Evolutionary conservation across 2,113 vertebrate species (phyloP), one percentile per base, ranked within the genome.

Genomic region (Corydoras maculifer): DNA sequence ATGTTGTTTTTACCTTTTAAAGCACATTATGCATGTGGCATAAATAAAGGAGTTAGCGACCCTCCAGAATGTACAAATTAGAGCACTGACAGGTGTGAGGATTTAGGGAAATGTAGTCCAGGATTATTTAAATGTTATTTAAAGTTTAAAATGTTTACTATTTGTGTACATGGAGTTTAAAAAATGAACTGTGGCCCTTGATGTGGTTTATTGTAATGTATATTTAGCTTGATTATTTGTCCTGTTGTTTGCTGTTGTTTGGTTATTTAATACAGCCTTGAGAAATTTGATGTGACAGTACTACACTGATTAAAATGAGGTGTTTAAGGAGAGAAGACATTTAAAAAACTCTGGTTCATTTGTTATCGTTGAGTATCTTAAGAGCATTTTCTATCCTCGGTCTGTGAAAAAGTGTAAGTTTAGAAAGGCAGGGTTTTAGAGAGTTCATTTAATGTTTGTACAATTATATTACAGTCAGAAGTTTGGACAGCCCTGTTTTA

Each of bases 191-290:
- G 32, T 48, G 61, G 54, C 54, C 54, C 65, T 68, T 31, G 50
- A 29, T 48, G 54, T 31, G 49, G 58, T 62, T 71, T 31, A 71
- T 64, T 70, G 66, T 50, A 48, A 64, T 78, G 9, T 78, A 72
- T 78, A 78, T 69, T 72, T 31, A 43, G 53, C 58, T 71, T 72
- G 69, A 53, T 64, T 73, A 67, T 61, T 66, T 68, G 72, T 62
- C 57, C 30, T 74, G 51, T 31, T 74, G 58, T 62, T 72, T 68
- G 58, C 32, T 62, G 57, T 62, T 50, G 55, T 14, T 48, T 74
- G 65, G 51, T 60, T 67, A 68, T 61, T 73, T 67, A 58, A 55
- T 68, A 55, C 60, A 30, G 32, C 55, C 12, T 58, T 50, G 43
- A 62, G 72, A 65, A 62, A 62, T 68, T 74, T 68, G 58, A 74